A percentile compares a stretch with the other conserved stretches of the same genome.
phyloP scores from a whole-genome alignment of 1,140 invertebrate species.

The Drosophila mauritiana region DNA sequence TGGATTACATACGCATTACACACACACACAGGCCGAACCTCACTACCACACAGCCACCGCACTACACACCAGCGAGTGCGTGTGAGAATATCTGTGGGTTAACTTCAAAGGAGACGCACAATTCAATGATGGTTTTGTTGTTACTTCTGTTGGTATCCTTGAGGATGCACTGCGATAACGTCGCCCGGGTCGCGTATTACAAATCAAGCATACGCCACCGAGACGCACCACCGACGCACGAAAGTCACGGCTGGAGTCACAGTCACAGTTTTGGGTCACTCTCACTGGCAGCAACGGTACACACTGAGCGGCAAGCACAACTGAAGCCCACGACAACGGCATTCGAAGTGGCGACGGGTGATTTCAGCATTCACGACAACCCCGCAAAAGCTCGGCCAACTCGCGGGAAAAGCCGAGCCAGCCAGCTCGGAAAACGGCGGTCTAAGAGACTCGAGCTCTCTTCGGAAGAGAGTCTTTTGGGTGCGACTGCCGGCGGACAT shows the following conservation, averaged over 20 bases:
- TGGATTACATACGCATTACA: constrained; percentile 71
- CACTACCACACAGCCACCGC: constrained; percentile 28
- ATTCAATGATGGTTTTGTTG: constrained; percentile 38
- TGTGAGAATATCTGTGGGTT: constrained; percentile 40
- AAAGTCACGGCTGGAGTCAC: constrained; percentile 19
- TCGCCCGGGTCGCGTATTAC: constrained; percentile 16
- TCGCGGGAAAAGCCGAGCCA: constrained; percentile 26
- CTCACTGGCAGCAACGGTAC: constrained; percentile 9
- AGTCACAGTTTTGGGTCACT: constrained; percentile 17
- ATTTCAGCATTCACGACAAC: constrained; percentile 29
- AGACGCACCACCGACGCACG: constrained; percentile 26
- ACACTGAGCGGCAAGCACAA: constrained; percentile 49
- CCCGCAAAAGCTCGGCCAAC: constrained; percentile 12
- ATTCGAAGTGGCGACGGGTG: constrained; percentile 63
- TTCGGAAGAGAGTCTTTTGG: constrained; percentile 50
- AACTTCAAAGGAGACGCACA: constrained; percentile 35
- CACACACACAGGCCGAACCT: constrained; percentile 31
- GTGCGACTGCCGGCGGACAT: constrained; percentile 58
- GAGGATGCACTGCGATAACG: constrained; percentile 12
- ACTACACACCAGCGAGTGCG: constrained; percentile 13
- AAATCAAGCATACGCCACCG: constrained; percentile 42
- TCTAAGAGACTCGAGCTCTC: constrained; percentile 7
- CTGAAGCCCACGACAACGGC: constrained; percentile 76
- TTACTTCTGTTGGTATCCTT: constrained; percentile 21
- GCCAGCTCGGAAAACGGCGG: constrained; percentile 1